Base-by-base conservation (phyloP, 2,113 vertebrate genomes). In the Dunckerocampus dactyliophorus region DNA sequence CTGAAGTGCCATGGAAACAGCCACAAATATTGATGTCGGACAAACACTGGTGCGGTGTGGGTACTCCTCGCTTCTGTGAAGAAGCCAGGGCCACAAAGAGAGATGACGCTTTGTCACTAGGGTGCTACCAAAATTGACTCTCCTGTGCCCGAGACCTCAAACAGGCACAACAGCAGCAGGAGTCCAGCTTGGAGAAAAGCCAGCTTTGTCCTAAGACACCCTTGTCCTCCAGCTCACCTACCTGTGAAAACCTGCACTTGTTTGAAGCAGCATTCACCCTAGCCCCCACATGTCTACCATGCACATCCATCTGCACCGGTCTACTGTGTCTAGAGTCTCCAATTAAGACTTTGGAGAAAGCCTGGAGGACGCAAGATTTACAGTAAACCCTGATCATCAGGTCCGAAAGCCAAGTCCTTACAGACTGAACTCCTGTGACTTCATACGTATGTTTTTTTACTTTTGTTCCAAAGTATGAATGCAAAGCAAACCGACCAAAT, bases 1-100 rank as follows among this genome's bases (percentile, higher is more conserved):
- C 75, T 83, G 77, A 86, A 88, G 85, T 92, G 74, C 89, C 92
- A 91, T 91, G 88, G 91, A 88, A 92, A 93, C 91, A 83, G 82
- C 86, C 82, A 73, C 85, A 94, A 92, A 91, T 92, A 93, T 93
- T 92, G 91, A 87, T 72, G 63, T 66, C 67, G 6, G 53, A 90
- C 86, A 91, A 91, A 92, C 84, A 89, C 67, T 79, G 75, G 82
- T 57, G 0, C 28, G 76, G 63, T 71, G 57, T 56, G 83, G 76
- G 65, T 67, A 79, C 81, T 89, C 77, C 81, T 83, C 76, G 51
- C 77, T 76, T 5, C 65, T 74, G 70, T 87, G 85, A 80, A 82
- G 47, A 48, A 76, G 72, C 78, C 69, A 81, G 71, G 69, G 55
- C 87, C 86, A 92, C 89, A 88, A 89, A 92, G 85, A 87, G 61